A percentile compares a stretch with the other conserved stretches of the same genome.
phyloP scores from a whole-genome alignment of 2,888 invertebrate species.

The Tenthredo notha region DNA sequence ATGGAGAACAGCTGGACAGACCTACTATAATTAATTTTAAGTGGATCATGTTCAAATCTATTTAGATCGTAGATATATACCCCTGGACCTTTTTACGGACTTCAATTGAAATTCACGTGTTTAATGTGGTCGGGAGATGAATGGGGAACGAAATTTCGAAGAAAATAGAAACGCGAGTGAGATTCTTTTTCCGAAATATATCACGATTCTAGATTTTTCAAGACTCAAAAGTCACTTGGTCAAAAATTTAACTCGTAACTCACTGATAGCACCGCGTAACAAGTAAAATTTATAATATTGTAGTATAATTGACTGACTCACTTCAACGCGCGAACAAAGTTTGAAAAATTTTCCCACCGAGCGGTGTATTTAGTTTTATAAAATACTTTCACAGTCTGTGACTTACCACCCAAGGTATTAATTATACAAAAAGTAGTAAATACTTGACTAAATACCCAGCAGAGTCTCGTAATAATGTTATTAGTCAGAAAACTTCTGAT shows the following conservation, averaged over 20 bases:
- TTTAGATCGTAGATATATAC: background rate
- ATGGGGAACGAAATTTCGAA: background rate
- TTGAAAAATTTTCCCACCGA: background rate
- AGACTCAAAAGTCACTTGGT: background rate
- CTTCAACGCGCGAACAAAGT: conserved; percentile 19
- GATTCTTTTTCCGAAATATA: background rate
- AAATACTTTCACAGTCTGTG: conserved; percentile 64
- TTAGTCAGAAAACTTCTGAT: conserved; percentile 73
- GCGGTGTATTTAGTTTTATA: conserved; percentile 64
- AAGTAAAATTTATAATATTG: background rate
- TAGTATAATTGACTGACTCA: conserved; percentile 8
- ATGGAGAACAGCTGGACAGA: conserved; percentile 32
- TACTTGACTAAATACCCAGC: conserved; percentile 72
- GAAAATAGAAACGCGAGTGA: background rate
- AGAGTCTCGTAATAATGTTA: conserved; percentile 70
- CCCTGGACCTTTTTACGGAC: background rate
- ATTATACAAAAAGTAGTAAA: conserved; percentile 68
- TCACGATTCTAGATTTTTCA: background rate
- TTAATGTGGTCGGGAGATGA: background rate
- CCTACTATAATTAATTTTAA: conserved; percentile 26
- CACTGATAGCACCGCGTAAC: background rate
- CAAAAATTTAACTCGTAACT: background rate
- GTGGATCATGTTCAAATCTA: background rate
- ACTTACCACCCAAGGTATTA: conserved; percentile 75
- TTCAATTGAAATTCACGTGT: background rate